Evolutionary conservation across 2,888 invertebrate species (phyloP).

Genomic region (Hesperia comma): DNA sequence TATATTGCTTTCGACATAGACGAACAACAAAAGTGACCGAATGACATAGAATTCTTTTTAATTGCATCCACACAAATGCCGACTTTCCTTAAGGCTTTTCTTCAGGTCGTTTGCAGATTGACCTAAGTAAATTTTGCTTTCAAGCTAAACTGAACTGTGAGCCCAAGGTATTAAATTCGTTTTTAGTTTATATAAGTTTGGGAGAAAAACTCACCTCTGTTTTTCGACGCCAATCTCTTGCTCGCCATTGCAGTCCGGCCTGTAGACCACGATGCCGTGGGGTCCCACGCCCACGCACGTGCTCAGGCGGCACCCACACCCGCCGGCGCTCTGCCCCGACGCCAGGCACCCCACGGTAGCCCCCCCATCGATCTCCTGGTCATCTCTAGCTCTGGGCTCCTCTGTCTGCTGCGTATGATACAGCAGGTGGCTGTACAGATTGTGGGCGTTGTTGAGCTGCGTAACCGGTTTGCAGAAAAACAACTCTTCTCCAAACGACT

Average conservation of each 20-base stretch:
- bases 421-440: slow-evolving; percentile 88
- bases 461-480: slow-evolving; percentile 88
- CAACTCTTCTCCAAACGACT: slow-evolving; percentile 93
- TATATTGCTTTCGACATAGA: too few species aligned
- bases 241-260: slow-evolving; percentile 78
- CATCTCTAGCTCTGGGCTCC: slow-evolving; percentile 67
- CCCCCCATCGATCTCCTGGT: slow-evolving; percentile 75
- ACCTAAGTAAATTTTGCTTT: too few species aligned
- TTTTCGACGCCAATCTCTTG: slow-evolving; percentile 86
- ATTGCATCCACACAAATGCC: too few species aligned
- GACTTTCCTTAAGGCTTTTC: too few species aligned
- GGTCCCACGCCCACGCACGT: slow-evolving; percentile 91
- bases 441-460: slow-evolving; percentile 86
- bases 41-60: too few species aligned
- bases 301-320: slow-evolving; percentile 77
- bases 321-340: slow-evolving; percentile 70
- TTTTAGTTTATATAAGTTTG: too few species aligned
- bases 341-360: slow-evolving; percentile 77
- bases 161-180: too few species aligned
- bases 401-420: slow-evolving; percentile 85
- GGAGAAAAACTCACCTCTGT: slow-evolving; percentile 74
- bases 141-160: too few species aligned
- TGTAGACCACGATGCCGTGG: slow-evolving; percentile 90
- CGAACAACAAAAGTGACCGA: too few species aligned
- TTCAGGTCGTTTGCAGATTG: too few species aligned